phyloP scores from a whole-genome alignment of 2,888 invertebrate genomes.

The Cryptus armator region DNA sequence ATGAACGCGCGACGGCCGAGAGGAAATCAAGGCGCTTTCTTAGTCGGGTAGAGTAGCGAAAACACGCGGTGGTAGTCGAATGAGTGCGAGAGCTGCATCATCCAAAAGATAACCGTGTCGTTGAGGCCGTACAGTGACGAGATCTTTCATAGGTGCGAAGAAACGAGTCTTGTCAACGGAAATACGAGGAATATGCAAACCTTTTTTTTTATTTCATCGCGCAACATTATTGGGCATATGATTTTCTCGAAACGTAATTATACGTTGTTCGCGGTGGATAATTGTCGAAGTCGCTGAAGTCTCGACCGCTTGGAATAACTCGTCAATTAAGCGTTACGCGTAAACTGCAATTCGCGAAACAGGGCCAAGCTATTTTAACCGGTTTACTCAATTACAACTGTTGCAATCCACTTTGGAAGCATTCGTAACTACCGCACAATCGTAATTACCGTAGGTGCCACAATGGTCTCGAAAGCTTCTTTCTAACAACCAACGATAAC shows the following conservation, averaged over 20 bases:
- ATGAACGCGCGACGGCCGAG: slow-evolving; percentile 39
- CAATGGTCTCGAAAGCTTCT: neutral
- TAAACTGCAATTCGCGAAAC: neutral
- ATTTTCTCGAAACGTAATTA: too few species aligned
- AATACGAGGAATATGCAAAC: neutral
- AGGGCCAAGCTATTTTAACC: neutral
- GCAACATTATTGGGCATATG: too few species aligned
- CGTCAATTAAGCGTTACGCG: neutral
- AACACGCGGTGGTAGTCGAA: slow-evolving; percentile 29
- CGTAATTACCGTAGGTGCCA: neutral
- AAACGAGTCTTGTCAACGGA: neutral
- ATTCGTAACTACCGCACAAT: neutral
- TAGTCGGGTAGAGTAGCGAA: slow-evolving; percentile 24
- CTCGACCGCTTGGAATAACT: neutral
- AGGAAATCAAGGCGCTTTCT: slow-evolving; percentile 64
- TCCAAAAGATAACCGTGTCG: slow-evolving; percentile 10
- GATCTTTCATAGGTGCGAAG: slow-evolving; percentile 2
- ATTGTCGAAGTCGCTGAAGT: neutral
- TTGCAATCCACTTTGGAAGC: neutral
- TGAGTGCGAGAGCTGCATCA: slow-evolving; percentile 11
- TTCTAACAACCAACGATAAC: neutral
- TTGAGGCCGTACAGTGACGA: slow-evolving; percentile 9
- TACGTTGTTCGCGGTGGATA: neutral
- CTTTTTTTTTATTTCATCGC: too few species aligned
- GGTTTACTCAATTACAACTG: neutral